These are phyloP conservation scores for Temnothorax ravouxi DNA, from an alignment of 2,888 invertebrate genomes.

Conservation along the genomic window DNA sequence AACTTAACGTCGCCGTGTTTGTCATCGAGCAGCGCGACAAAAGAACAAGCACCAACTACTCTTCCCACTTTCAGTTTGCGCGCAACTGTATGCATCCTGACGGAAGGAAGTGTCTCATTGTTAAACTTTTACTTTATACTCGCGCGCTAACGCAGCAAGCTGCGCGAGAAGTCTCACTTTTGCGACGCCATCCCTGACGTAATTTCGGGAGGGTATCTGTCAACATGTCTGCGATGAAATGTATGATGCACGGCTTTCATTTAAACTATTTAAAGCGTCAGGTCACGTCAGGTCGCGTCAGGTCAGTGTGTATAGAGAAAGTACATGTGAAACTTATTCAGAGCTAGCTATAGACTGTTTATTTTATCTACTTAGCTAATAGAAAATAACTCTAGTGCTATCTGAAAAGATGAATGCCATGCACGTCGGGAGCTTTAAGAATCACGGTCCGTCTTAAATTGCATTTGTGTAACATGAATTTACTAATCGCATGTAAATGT, in stretches of 20 bases:
- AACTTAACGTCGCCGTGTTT: constrained; percentile 79
- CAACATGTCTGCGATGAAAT: constrained; percentile 32
- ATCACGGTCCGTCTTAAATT: neutral
- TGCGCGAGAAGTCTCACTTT: constrained; percentile 43
- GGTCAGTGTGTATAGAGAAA: neutral
- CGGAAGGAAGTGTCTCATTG: constrained; percentile 72
- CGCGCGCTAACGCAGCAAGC: constrained; percentile 48
- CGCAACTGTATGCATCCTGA: constrained; percentile 61
- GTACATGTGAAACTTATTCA: constrained; percentile 7
- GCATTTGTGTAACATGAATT: constrained; percentile 20
- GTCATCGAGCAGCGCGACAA: constrained; percentile 76
- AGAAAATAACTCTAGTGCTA: neutral
- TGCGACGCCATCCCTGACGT: constrained; percentile 32
- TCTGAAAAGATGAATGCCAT: neutral
- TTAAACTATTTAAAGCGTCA: neutral
- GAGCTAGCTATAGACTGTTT: neutral
- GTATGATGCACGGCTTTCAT: constrained; percentile 6
- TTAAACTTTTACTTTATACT: constrained; percentile 74
- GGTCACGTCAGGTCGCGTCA: neutral
- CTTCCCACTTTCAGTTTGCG: constrained; percentile 59
- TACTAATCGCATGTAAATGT: constrained; percentile 6
- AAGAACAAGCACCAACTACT: constrained; percentile 67
- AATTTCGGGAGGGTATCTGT: constrained; percentile 39
- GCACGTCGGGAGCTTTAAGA: neutral
- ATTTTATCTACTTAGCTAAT: neutral